Evolutionary conservation across 2,888 invertebrate genomes (phyloP).

Genomic region (Eilema sororculum): DNA sequence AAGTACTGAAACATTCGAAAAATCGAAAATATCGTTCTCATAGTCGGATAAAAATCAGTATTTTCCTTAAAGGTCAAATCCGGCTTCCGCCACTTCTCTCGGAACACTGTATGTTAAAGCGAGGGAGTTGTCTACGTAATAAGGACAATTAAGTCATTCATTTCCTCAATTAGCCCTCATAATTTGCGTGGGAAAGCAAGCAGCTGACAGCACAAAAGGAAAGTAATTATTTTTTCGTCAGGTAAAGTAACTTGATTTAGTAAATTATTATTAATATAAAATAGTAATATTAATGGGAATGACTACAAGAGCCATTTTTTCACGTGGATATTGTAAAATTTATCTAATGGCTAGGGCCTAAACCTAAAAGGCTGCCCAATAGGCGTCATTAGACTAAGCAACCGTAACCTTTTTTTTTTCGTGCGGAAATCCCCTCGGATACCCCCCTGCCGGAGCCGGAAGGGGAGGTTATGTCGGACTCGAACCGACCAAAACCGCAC

Average conservation of each 20-base stretch:
- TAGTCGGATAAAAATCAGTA: background rate
- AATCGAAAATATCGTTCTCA: background rate
- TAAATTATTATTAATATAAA: background rate
- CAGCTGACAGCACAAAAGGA: conserved; percentile 38
- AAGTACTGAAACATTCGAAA: background rate
- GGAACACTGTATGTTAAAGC: conserved; percentile 18
- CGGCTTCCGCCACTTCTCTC: background rate
- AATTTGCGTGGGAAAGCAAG: conserved; percentile 41
- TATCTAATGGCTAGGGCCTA: too few relatives aligned
- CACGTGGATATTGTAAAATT: too few relatives aligned
- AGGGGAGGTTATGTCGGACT: too few relatives aligned
- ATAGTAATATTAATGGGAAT: background rate
- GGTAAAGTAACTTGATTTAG: conserved; percentile 4
- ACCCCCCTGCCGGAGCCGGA: too few relatives aligned
- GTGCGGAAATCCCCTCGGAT: too few relatives aligned
- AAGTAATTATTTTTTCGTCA: conserved; percentile 39
- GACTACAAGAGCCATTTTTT: background rate
- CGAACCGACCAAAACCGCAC: too few relatives aligned
- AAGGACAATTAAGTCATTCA: conserved; percentile 38
- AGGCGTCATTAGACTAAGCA: too few relatives aligned
- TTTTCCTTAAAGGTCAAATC: background rate
- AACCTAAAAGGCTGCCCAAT: too few relatives aligned
- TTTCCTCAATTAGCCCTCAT: conserved; percentile 49
- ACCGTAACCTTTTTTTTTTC: too few relatives aligned
- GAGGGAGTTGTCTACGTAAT: conserved; percentile 21